Percentiles rank a stretch among this genome's conserved stretches.
phyloP scores from a whole-genome alignment of 2,888 invertebrate species.

The Polietes domitor region DNA sequence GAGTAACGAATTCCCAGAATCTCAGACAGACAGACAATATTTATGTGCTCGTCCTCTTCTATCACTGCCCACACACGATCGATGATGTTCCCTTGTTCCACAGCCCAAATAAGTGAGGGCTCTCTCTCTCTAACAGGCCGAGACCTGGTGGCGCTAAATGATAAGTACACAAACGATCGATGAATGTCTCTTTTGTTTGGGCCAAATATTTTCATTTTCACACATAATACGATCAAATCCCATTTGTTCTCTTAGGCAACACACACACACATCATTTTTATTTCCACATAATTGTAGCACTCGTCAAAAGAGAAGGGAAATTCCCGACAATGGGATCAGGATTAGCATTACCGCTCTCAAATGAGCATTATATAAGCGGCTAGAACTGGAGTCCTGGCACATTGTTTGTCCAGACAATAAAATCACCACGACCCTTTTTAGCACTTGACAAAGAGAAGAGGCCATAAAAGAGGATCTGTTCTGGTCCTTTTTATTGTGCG shows the following conservation, averaged over 20 bases:
- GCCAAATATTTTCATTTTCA: conserved; percentile 5
- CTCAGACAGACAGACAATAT: background rate
- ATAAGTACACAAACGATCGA: background rate
- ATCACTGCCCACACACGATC: background rate
- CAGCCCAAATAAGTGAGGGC: background rate
- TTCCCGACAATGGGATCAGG: conserved; percentile 1
- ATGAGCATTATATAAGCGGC: conserved; percentile 10
- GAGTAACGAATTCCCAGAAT: background rate
- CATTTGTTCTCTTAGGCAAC: background rate
- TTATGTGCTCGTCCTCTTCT: background rate
- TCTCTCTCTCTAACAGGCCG: background rate
- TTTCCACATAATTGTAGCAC: background rate
- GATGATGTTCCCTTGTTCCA: background rate
- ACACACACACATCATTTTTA: background rate
- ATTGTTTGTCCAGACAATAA: conserved; percentile 15
- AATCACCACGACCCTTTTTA: conserved; percentile 27
- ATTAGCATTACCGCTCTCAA: background rate
- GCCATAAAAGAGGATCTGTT: conserved; percentile 32
- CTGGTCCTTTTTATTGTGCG: conserved; percentile 2
- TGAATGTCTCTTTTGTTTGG: background rate
- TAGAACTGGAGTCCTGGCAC: background rate
- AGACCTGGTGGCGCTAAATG: conserved; percentile 51
- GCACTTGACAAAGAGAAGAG: background rate
- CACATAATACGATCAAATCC: conserved; percentile 11
- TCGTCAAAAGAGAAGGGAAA: background rate